phyloP scores from a whole-genome alignment of 2,888 invertebrate genomes.

The Scaptomyza polygonia region DNA sequence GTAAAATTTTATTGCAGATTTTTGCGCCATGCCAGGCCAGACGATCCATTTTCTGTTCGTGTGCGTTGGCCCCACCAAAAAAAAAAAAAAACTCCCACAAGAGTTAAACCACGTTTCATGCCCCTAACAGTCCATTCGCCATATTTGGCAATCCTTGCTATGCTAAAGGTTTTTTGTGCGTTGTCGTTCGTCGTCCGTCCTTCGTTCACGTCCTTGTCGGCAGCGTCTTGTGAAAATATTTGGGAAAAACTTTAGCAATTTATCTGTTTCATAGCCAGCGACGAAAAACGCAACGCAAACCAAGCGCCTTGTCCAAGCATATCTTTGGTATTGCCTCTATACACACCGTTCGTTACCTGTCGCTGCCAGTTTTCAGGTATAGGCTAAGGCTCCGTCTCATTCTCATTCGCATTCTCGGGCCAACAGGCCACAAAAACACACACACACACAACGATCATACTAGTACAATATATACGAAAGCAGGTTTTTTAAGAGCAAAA shows the following conservation, averaged over 20 bases:
- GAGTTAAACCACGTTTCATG: constrained; percentile 26
- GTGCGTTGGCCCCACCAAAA: constrained; percentile 14
- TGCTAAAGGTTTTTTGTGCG: constrained; percentile 2
- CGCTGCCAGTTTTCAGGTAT: constrained; percentile 55
- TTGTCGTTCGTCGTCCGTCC: constrained; percentile 7
- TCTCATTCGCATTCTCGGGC: constrained; percentile 19
- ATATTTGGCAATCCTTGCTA: background rate
- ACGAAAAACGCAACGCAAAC: constrained; percentile 51
- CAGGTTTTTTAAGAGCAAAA: background rate
- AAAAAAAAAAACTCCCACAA: too few species aligned
- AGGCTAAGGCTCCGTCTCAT: constrained; percentile 39
- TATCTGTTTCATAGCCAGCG: constrained; percentile 76
- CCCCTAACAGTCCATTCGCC: constrained; percentile 4
- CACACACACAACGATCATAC: constrained; percentile 1
- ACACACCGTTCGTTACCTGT: constrained; percentile 51
- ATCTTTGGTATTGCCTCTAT: constrained; percentile 51
- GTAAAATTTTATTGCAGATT: constrained; percentile 79
- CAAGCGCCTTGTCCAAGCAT: constrained; percentile 52
- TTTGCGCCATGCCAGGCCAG: constrained; percentile 53
- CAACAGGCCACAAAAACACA: constrained; percentile 1
- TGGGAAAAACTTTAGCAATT: constrained; percentile 77
- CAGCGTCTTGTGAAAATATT: constrained; percentile 75
- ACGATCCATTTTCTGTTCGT: constrained; percentile 32
- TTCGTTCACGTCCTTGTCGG: constrained; percentile 15
- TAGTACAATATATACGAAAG: constrained; percentile 7